Conservation (phyloP, 2,113 vertebrate genomes). For the Nothoprocta pentlandii region DNA sequence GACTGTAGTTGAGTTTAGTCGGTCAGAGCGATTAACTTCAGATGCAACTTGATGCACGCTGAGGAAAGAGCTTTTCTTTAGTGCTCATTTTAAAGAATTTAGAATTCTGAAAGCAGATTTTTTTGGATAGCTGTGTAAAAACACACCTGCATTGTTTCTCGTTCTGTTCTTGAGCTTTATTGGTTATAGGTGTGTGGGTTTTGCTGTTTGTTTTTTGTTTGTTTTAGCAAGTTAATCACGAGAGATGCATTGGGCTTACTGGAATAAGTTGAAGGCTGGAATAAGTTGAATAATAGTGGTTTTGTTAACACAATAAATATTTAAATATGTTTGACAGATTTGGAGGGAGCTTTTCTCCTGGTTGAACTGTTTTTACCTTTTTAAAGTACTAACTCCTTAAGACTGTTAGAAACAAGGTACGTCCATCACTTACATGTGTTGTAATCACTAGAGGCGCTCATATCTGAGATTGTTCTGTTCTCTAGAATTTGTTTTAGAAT, state of each 20-base stretch:
- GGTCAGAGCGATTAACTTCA: not conserved
- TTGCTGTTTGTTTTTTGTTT: not conserved
- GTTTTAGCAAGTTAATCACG: not conserved
- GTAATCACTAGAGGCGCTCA: not conserved
- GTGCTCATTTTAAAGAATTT: not conserved
- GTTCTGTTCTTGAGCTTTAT: not conserved
- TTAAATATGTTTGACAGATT: accelerated
- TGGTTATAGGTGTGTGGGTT: not conserved
- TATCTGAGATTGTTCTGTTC: not conserved
- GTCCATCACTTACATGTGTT: not conserved
- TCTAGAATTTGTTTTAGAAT: not conserved
- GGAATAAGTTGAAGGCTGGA: not conserved
- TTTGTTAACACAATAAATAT: not conserved
- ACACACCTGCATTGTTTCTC: not conserved
- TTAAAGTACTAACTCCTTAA: not conserved
- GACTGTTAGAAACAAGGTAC: not conserved
- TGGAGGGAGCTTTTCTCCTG: not conserved
- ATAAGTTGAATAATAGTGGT: not conserved
- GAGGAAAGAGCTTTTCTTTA: not conserved
- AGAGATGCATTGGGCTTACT: not conserved
- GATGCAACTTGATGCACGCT: not conserved
- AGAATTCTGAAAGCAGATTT: constrained; percentile 19
- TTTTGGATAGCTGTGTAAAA: not conserved
- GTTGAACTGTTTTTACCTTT: not conserved
- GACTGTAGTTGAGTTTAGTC: not conserved